Base-by-base conservation (phyloP, 2,797 vertebrate species). In the Calcarius lapponicus region DNA sequence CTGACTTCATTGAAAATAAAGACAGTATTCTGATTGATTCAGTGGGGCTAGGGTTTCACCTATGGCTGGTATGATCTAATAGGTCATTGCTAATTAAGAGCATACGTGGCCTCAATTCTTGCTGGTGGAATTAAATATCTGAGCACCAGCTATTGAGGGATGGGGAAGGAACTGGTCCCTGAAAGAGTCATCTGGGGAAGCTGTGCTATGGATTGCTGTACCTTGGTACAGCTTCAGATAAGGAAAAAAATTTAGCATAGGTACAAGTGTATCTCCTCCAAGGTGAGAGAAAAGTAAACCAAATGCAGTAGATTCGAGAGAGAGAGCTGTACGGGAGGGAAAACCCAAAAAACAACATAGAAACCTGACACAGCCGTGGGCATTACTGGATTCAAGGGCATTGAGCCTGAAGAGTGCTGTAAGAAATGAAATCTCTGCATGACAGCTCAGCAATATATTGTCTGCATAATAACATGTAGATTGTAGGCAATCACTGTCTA, bases 1-100 rank as follows among this genome's bases (percentile, higher is more conserved):
- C 57, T 87, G 86, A 82, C 61, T 93, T 94, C 45, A 57, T 18
- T 91, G 93, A 88, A 82, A 91, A 88, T 95, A 94, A 86, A 86
- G 60, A 42, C 60, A 43, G 31, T 67, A 54, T 81, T 93, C 60
- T 91, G 90, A 96, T 93, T 95, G 92, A 95, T 92, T 93, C 86
- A 73, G 16, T 76, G 48, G 81, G 56, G 51, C 86, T 80, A 71
- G 64, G 43, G 40, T 96, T 94, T 96, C 92, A 89, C 94, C 92
- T 95, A n/a, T 92, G 74, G 48, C 88, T 95, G 57, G 45, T 87
- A 43, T 70, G 78, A 84, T 94, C 83, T 91, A 88, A 88, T 71
- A 93, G 78, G 93, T 94, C 78, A 67, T 47, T 92, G 78, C 86
- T 95, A 90, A 90, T 95, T 95, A 94, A 94, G 74, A 90, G 56